Conservation (phyloP, 92 coral and sea anemone genomes). For the Palythoa heliodiscus region DNA sequence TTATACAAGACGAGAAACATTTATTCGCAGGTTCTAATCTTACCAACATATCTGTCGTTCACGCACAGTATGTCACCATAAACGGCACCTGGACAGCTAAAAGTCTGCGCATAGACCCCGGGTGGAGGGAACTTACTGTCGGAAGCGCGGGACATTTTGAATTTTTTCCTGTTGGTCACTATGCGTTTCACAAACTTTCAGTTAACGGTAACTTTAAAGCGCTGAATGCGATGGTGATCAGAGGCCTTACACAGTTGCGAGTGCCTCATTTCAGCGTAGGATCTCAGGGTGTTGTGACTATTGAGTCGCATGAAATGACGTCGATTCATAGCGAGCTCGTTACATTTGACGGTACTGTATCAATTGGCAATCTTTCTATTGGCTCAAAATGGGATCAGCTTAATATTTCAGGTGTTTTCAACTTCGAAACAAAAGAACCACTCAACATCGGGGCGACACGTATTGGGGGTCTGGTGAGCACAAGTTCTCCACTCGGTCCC, state of each 20-base stretch:
- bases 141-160: slow-evolving; percentile 49
- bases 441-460: slow-evolving; percentile 57
- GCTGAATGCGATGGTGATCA: slow-evolving; percentile 42
- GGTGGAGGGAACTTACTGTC: slow-evolving; percentile 52
- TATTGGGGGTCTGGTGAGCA: slow-evolving; percentile 59
- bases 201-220: slow-evolving; percentile 50
- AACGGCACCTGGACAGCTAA: slow-evolving; percentile 52
- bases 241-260: slow-evolving; percentile 49
- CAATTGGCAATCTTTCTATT: slow-evolving; percentile 51
- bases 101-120: slow-evolving; percentile 57
- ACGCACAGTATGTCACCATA: slow-evolving; percentile 47
- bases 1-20: slow-evolving; percentile 7
- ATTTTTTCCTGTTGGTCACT: slow-evolving; percentile 47
- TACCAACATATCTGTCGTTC: slow-evolving; percentile 47
- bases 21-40: slow-evolving; percentile 29
- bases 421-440: slow-evolving; percentile 57
- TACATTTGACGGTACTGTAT: slow-evolving; percentile 54
- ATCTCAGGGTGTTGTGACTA: slow-evolving; percentile 44
- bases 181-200: slow-evolving; percentile 33
- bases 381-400: slow-evolving; percentile 65
- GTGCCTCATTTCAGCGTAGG: slow-evolving; percentile 45
- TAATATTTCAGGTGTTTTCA: slow-evolving; percentile 57
- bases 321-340: slow-evolving; percentile 58
- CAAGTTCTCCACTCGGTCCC: slow-evolving; percentile 60
- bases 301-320: slow-evolving; percentile 39